Evolutionary conservation across 2,797 vertebrate genomes (phyloP).

Genomic region (Falco novaeseelandiae): DNA sequence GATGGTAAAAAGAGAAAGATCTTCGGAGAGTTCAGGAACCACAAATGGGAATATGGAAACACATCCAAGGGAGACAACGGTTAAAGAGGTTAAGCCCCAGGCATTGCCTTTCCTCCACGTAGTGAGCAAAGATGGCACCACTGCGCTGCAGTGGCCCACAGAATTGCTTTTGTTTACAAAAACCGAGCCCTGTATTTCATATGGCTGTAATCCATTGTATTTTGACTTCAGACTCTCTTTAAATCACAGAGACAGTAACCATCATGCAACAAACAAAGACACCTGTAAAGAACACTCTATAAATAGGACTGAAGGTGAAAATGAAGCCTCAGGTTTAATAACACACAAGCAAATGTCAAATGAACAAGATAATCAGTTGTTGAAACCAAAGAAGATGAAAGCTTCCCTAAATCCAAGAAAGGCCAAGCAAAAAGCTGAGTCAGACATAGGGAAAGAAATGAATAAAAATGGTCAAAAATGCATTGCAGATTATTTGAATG

Average conservation of each 20-base stretch:
- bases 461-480: conserved; percentile 71
- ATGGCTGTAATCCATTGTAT: conserved; percentile 90
- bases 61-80: neutral
- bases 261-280: conserved; percentile 43
- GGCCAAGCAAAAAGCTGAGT: conserved; percentile 80
- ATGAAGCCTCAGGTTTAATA: conserved; percentile 76
- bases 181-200: conserved; percentile 89
- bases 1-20: conserved; percentile 27
- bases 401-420: conserved; percentile 75
- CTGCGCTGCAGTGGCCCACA: conserved; percentile 88
- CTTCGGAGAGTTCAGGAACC: conserved; percentile 51
- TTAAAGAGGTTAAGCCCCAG: conserved; percentile 60
- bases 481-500: conserved; percentile 65
- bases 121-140: conserved; percentile 86
- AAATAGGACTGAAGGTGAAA: conserved; percentile 51
- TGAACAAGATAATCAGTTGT: conserved; percentile 79
- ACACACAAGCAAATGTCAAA: conserved; percentile 76
- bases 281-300: conserved; percentile 40
- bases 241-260: conserved; percentile 70
- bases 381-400: conserved; percentile 84
- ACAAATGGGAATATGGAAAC: conserved; percentile 9
- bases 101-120: conserved; percentile 82
- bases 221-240: conserved; percentile 81
- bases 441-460: conserved; percentile 71
- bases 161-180: conserved; percentile 90